Conservation (phyloP, 2,797 vertebrate species). For the Vipera ursinii region DNA sequence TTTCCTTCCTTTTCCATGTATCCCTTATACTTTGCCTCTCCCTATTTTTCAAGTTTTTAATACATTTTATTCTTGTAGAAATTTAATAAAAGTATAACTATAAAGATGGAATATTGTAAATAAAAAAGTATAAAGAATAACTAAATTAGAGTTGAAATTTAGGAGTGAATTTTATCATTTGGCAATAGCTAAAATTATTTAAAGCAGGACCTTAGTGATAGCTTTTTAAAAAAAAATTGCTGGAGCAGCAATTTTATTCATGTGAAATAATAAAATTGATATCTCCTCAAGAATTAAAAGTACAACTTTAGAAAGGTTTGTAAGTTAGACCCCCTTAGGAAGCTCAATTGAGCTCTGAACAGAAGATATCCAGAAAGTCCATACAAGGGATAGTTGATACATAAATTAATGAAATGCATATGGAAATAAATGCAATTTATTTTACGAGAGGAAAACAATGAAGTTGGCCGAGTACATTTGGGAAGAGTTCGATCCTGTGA, state of each 20-base stretch:
- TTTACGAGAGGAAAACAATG: too few relatives aligned
- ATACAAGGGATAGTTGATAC: not conserved
- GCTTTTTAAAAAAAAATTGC: not conserved
- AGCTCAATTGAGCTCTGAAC: not conserved
- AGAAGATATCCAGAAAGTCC: not conserved
- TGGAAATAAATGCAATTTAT: not conserved
- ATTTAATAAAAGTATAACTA: too few relatives aligned
- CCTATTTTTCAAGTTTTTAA: too few relatives aligned
- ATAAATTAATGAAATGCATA: not conserved
- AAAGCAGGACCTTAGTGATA: not conserved
- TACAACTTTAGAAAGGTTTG: not conserved
- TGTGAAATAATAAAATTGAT: not conserved
- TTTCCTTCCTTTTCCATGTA: too few relatives aligned
- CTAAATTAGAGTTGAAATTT: not conserved
- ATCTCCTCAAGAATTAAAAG: not conserved
- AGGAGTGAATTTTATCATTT: not conserved
- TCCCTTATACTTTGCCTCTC: too few relatives aligned
- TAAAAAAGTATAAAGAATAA: not conserved
- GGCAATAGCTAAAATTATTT: not conserved
- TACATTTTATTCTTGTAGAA: too few relatives aligned
- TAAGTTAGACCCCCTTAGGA: not conserved
- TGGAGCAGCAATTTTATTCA: not conserved
- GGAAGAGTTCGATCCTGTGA: too few relatives aligned
- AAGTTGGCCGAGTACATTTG: too few relatives aligned
- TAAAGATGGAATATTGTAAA: not conserved